Percentiles rank a stretch among this genome's conserved stretches.
Evolutionary conservation across 2,113 vertebrate genomes (phyloP).

Genomic region (Thunnus maccoyii): DNA sequence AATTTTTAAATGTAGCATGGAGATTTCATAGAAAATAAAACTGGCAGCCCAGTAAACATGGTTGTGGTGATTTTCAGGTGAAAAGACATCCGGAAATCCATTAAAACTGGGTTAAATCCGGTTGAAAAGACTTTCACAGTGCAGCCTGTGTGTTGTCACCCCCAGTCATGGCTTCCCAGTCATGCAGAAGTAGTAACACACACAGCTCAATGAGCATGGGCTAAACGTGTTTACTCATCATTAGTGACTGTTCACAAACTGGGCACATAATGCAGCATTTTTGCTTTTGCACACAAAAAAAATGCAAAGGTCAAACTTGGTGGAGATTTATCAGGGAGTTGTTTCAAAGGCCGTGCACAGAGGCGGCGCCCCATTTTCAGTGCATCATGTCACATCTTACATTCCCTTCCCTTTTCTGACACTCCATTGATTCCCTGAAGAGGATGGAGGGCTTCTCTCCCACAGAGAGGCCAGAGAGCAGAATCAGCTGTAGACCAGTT

Average conservation of each 20-base stretch:
- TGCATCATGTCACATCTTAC: background rate
- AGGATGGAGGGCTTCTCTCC: background rate
- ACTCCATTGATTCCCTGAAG: background rate
- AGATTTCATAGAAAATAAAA: too few relatives aligned
- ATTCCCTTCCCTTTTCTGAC: background rate
- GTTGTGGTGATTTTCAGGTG: too few relatives aligned
- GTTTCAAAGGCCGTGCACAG: conserved; percentile 9
- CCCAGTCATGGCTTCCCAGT: conserved; percentile 52
- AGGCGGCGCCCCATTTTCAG: background rate
- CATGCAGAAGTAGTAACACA: conserved; percentile 71
- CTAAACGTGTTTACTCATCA: conserved; percentile 72
- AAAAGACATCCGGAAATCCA: conserved; percentile 38
- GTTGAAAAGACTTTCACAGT: conserved; percentile 10
- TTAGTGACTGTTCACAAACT: conserved; percentile 56
- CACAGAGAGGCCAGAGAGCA: background rate
- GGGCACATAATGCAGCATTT: conserved; percentile 11
- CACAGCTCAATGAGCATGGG: conserved; percentile 64
- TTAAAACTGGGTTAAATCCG: too few relatives aligned
- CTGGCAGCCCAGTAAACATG: too few relatives aligned
- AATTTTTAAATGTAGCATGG: too few relatives aligned
- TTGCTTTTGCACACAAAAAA: conserved; percentile 52
- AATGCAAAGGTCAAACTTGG: conserved; percentile 42
- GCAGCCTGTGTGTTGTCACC: conserved; percentile 43
- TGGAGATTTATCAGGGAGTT: background rate
- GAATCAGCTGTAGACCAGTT: background rate